Base-by-base conservation (phyloP, 2,888 invertebrate species). In the Stictocephala bisonia region DNA sequence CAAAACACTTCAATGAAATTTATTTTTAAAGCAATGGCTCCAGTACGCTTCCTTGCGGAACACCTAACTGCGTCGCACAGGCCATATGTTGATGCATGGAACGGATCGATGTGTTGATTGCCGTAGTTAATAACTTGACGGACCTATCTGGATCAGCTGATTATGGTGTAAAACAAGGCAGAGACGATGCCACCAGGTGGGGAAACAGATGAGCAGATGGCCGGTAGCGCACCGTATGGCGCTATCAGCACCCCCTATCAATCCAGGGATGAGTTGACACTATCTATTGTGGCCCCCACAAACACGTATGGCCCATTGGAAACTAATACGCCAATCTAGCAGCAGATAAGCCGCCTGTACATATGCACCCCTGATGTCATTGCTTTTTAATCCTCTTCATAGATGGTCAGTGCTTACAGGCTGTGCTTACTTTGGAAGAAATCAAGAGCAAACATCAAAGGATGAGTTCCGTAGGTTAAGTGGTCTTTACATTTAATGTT, bases 201-300 rank as follows among this genome's bases (percentile, higher is more conserved):
- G 60, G 18, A n/a, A n/a, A n/a, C n/a, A n/a, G n/a, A n/a, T n/a
- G n/a, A 22, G 40, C 60, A 60, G 60, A 60, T 60, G 60, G 60
- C n/a, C 29, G 18, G 29, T 29, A 18, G 35, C 60, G 53, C 31
- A 27, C 60, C 22, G 40, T 29, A 29, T 56, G 31, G 29, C 18
- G 2, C 31, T 18, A 27, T 60, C 40, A 60, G 31, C 60, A 60
- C 20, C 20, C 40, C 29, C 60, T 35, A 60, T 60, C 60, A 60
- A 60, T 60, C n/a, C 60, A 60, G 60, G 60, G 60, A 60, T 60
- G 60, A 60, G 60, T 60, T 60, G 60, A 60, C 60, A 40, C 40
- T 60, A 60, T 60, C 60, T 60, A 13, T 4, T 1, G 60, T 2
- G n/a, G n/a, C n/a, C n/a, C 15, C 60, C 60, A 24, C 60, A 60